A percentile compares a stretch with the other conserved stretches of the same genome.
phyloP scores from a whole-genome alignment of 2,888 invertebrate species.

The Andrena minutula region DNA sequence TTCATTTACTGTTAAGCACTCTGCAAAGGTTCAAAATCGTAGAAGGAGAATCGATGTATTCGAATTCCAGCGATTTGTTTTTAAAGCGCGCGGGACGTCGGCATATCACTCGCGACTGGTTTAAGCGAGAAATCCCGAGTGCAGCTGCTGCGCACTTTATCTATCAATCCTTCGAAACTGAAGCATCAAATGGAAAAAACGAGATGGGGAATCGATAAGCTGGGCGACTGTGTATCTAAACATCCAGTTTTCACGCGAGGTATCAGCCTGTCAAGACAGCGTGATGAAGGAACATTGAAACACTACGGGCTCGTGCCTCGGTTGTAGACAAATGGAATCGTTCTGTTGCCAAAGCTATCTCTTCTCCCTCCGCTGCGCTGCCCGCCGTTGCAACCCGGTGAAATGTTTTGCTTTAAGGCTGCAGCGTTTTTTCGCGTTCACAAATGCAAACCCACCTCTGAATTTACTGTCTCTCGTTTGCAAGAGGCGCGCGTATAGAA shows the following conservation, averaged over 20 bases:
- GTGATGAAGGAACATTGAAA: constrained; percentile 34
- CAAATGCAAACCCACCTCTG: not conserved
- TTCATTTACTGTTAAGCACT: constrained; percentile 13
- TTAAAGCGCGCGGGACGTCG: not conserved
- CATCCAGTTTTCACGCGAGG: constrained; percentile 29
- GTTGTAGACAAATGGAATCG: constrained; percentile 41
- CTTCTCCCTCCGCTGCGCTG: not conserved
- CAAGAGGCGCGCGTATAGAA: not conserved
- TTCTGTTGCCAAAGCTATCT: constrained; percentile 33
- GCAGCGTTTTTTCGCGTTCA: constrained; percentile 8
- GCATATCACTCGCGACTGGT: not conserved
- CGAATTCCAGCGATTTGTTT: not conserved
- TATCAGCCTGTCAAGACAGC: constrained; percentile 38
- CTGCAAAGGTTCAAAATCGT: not conserved
- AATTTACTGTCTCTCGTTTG: not conserved
- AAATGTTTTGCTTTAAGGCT: constrained; percentile 33
- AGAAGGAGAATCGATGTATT: not conserved
- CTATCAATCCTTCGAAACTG: constrained; percentile 37
- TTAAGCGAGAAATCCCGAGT: not conserved
- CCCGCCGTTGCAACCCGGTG: not conserved
- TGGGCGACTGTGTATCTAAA: constrained; percentile 30
- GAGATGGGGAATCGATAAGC: constrained; percentile 41
- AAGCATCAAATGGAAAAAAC: constrained; percentile 8
- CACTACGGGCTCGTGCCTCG: constrained; percentile 2
- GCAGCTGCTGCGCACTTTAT: constrained; percentile 26